Evolutionary conservation across 2,888 invertebrate species (phyloP).

Genomic region (Volucella inanis): DNA sequence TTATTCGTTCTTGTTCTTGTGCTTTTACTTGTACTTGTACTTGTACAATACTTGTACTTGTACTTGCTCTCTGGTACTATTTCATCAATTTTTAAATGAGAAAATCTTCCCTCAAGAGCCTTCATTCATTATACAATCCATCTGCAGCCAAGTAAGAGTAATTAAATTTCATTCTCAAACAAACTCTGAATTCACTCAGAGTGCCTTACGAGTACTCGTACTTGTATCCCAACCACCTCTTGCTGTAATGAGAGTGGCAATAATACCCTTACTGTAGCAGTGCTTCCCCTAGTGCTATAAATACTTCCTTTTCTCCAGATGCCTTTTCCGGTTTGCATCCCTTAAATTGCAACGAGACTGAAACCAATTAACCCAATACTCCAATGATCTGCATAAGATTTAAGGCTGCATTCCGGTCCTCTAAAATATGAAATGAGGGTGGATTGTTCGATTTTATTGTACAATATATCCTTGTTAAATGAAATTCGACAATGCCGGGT

Average conservation of each 20-base stretch:
- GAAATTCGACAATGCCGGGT: too few relatives aligned
- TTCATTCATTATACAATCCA: slow-evolving; percentile 71
- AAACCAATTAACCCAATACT: slow-evolving; percentile 72
- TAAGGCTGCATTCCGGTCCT: slow-evolving; percentile 33
- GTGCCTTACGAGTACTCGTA: not conserved
- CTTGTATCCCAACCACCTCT: slow-evolving; percentile 1
- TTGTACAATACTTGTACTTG: too few relatives aligned
- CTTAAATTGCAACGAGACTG: slow-evolving; percentile 34
- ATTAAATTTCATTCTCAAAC: slow-evolving; percentile 73
- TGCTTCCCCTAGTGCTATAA: slow-evolving; percentile 52
- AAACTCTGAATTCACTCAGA: slow-evolving; percentile 23
- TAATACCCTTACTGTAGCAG: slow-evolving; percentile 34
- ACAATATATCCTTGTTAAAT: too few relatives aligned
- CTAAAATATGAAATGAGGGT: not conserved
- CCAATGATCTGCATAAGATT: slow-evolving; percentile 68
- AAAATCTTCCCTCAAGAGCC: slow-evolving; percentile 33
- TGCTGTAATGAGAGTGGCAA: slow-evolving; percentile 51
- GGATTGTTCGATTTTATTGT: too few relatives aligned
- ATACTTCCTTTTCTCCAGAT: slow-evolving; percentile 55
- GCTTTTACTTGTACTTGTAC: too few relatives aligned
- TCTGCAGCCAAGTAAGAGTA: slow-evolving; percentile 73
- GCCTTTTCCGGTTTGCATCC: slow-evolving; percentile 49
- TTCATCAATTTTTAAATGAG: slow-evolving; percentile 39
- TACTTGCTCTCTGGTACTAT: not conserved
- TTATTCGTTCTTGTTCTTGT: slow-evolving; percentile 13